These are phyloP conservation scores for Smutsia gigantea DNA, from an alignment of 2,797 vertebrate genomes.

Conservation along the genomic window DNA sequence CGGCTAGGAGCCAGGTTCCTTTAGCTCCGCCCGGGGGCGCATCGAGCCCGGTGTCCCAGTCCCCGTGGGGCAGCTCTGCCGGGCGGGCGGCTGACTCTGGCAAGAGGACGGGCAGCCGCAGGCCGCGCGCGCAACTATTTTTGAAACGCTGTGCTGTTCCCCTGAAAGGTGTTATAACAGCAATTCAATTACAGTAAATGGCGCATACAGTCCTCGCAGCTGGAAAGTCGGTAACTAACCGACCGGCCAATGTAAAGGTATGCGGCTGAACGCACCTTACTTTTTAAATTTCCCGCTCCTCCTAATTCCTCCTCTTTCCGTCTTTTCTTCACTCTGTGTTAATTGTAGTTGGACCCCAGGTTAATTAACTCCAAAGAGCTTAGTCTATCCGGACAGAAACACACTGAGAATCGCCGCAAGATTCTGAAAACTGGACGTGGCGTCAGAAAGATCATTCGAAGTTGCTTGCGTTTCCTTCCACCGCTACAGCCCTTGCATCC, in stretches of 20 bases:
- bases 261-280: conserved; percentile 68
- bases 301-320: background rate
- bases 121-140: conserved; percentile 70
- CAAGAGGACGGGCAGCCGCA: background rate
- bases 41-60: accelerated
- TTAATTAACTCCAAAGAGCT: conserved; percentile 87
- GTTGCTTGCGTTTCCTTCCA: background rate
- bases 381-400: conserved; percentile 86
- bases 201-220: conserved; percentile 81
- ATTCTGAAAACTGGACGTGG: conserved; percentile 72
- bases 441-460: conserved; percentile 45
- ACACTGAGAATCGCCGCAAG: conserved; percentile 83
- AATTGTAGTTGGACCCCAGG: conserved; percentile 77
- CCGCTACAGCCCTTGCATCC: background rate
- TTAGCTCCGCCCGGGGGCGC: accelerated
- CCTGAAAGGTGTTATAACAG: conserved; percentile 86
- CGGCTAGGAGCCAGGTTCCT: background rate
- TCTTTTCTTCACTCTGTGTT: background rate
- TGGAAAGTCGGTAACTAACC: conserved; percentile 85
- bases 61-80: background rate
- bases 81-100: accelerated
- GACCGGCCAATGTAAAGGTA: conserved; percentile 81
- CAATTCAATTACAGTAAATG: conserved; percentile 88
- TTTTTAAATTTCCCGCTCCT: background rate
- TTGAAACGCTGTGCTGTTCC: conserved; percentile 78